Base-by-base conservation (phyloP, 2,113 vertebrate genomes). In the Lophochroa leadbeateri region DNA sequence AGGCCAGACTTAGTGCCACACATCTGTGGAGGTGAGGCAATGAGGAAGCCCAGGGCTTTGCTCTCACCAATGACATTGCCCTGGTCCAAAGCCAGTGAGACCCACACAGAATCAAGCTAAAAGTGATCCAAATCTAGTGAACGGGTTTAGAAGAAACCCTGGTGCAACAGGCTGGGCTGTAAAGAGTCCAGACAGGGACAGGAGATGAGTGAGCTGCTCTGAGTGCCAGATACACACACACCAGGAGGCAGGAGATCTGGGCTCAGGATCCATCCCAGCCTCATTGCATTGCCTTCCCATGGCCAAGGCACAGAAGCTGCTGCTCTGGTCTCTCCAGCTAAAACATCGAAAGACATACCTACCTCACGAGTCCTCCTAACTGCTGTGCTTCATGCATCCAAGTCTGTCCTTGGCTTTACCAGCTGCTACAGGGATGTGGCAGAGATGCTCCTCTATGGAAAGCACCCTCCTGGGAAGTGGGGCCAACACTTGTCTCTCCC, bases 21-120 rank as follows among this genome's bases (percentile, higher is more conserved):
- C 12, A 6, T 0, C 3, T 3, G 52, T 24, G 35, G 21, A 33
- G 39, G 6, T 2, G 20, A 43, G 49, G 65, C n/a, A 7, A 53
- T 6, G 13, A 58, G 37, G 24, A 58, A 64, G 7, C 13, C 7
- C 0, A 5, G 44, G 53, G 61, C 44, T 10, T 15, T 14, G 28
- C 25, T 21, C 70, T 31, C 50, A 6, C 10, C 3, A 2, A 15
- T 28, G 7, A 24, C 0, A 5, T 10, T 2, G 1, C 33, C 81
- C 50, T 9, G 31, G 14, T 16, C 13, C 74, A 6, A 31, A 53
- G 17, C n/a, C 60, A 33, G 7, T 3, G 58, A 25, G 29, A 76
- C 23, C 63, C 44, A 11, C 33, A 13, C 7, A 28, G 46, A 63
- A 58, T 7, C 5, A 31, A 44, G 18, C 18, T 13, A 0, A 6